Percentiles rank a stretch among this genome's conserved stretches.
Conservation (phyloP, 1,140 invertebrate genomes). For the Drosophila nigromelanica region DNA sequence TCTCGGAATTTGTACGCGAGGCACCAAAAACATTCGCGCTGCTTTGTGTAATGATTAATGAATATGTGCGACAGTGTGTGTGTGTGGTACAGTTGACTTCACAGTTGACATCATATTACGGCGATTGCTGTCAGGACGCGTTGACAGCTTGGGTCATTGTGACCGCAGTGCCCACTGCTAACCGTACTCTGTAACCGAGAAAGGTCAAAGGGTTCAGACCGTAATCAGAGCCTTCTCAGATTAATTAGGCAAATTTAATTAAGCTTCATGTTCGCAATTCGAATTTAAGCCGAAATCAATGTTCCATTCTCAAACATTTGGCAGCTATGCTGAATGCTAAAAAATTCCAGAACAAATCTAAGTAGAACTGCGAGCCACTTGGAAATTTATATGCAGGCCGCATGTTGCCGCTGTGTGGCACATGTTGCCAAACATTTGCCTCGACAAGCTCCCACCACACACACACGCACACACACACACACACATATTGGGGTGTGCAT, state of each 20-base stretch:
- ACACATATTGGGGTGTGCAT: conserved; percentile 39
- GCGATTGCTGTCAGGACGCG: conserved; percentile 61
- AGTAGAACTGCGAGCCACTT: conserved; percentile 46
- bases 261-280: conserved; percentile 8
- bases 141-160: conserved; percentile 50
- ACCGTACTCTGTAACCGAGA: not conserved
- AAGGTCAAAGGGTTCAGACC: conserved; percentile 41
- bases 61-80: conserved; percentile 32
- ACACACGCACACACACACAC: conserved; percentile 5
- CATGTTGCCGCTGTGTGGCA: conserved; percentile 68
- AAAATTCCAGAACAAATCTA: conserved; percentile 33
- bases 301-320: conserved; percentile 4
- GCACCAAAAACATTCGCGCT: conserved; percentile 38
- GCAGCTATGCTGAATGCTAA: conserved; percentile 1
- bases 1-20: conserved; percentile 54
- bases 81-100: conserved; percentile 56
- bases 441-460: conserved; percentile 47
- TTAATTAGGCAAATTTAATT: conserved; percentile 62
- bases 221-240: conserved; percentile 12
- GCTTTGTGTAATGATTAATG: conserved; percentile 72
- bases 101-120: conserved; percentile 75
- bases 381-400: conserved; percentile 73
- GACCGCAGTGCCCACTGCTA: not conserved
- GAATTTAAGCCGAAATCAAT: conserved; percentile 38
- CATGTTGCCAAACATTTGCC: conserved; percentile 71